phyloP scores from a whole-genome alignment of 2,113 vertebrate species.

The Leucopternis melanops region DNA sequence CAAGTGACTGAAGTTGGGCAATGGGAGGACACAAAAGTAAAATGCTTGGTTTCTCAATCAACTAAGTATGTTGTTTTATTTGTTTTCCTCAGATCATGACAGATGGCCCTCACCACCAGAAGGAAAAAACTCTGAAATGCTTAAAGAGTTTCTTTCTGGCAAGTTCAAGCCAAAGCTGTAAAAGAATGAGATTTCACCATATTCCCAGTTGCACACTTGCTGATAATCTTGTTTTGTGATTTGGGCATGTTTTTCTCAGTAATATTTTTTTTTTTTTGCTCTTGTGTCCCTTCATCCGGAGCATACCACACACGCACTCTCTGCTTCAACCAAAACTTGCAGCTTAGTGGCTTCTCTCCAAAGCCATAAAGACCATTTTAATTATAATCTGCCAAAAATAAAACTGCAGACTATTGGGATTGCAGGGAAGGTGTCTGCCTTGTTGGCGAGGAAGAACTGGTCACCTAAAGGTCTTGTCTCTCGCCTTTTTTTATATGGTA shows the following conservation, averaged over 20 bases:
- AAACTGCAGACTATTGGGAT: background rate
- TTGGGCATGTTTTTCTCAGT: background rate
- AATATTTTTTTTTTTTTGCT: background rate
- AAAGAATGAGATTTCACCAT: background rate
- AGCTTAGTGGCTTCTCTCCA: background rate
- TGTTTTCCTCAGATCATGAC: slow-evolving; percentile 74
- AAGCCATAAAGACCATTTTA: slow-evolving; percentile 3
- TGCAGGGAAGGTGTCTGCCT: background rate
- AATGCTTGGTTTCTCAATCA: background rate
- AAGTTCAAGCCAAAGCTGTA: slow-evolving; percentile 52
- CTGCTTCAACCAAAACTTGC: background rate
- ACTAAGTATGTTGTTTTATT: background rate
- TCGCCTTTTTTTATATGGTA: background rate
- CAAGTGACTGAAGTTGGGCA: background rate
- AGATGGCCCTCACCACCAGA: slow-evolving; percentile 80
- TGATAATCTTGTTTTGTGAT: background rate
- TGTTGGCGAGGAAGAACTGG: background rate
- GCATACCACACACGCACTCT: accelerated
- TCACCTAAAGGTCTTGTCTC: background rate
- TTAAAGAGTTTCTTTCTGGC: slow-evolving; percentile 69
- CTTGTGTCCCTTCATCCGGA: background rate
- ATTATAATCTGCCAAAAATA: slow-evolving; percentile 33
- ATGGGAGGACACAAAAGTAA: background rate
- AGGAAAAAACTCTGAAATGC: slow-evolving; percentile 75
- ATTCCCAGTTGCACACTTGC: background rate